Base-by-base conservation (phyloP, 1,140 invertebrate species). In the Helicorthomorpha holstii region DNA sequence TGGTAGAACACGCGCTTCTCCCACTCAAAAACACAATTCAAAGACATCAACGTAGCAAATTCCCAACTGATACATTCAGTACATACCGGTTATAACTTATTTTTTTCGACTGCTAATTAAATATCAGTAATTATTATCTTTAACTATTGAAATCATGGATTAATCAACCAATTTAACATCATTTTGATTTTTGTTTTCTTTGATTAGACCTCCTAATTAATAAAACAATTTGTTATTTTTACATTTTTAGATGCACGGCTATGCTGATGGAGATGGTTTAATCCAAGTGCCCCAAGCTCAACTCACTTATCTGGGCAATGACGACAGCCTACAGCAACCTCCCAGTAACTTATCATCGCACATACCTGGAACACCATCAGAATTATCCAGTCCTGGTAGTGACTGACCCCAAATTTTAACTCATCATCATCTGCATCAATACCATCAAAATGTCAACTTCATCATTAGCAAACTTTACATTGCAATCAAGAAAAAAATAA, bases 301-400 rank as follows among this genome's bases (percentile, higher is more conserved):
- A 50, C 50, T 55, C 46, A 51, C 59, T 46, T 54, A 63, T 45
- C 50, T 60, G 50, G 61, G 59, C 7, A 59, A 47, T 22, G 59
- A 61, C 52, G 57, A 63, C 38, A 57, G 52, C 45, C 54, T 57
- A 54, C 60, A 61, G 22, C 61, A 61, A 41, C 58, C 62, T 14
- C 60, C 57, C 26, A 64, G 61, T 47, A 64, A 66, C 48, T 53
- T 64, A 45, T 63, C 60, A n/a, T 60, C 64, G 1, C 65, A 67
- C 45, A 63, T 63, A 47, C 60, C 62, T 3, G 65, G 62, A 24
- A 64, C 63, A n/a, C 65, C 65, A 16, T 67, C 66, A 3, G 66
- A 67, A 54, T 58, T 69, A 51, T 69, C 66, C 7, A 67, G 66
- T 55, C 65, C 66, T 22, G 60, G 65, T 49, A 67, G 65, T 47